phyloP scores from a whole-genome alignment of 2,888 invertebrate genomes.

The Slavum lentiscoides region DNA sequence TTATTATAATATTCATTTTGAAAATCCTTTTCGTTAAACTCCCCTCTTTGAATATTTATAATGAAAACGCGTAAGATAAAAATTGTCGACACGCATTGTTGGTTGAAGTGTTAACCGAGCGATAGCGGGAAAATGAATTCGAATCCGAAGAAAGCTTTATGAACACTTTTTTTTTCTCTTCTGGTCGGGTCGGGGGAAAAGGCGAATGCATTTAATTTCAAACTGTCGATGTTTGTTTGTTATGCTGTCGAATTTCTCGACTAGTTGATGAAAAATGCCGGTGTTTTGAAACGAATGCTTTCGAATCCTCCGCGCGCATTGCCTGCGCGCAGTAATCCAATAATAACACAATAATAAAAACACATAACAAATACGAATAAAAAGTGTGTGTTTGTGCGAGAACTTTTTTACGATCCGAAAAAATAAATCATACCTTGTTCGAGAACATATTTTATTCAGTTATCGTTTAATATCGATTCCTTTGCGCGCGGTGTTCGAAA shows the following conservation, averaged over 20 bases:
- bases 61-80: background rate
- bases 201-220: background rate
- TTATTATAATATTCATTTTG: no score
- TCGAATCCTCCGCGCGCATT: conserved; percentile 3
- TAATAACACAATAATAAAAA: conserved; percentile 6
- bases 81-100: background rate
- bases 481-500: background rate
- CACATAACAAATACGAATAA: conserved; percentile 12
- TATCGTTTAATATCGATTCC: conserved; percentile 22
- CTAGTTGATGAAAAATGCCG: conserved; percentile 13
- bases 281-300: conserved; percentile 20
- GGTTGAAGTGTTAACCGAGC: background rate
- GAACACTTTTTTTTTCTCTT: background rate
- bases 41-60: background rate
- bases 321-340: background rate
- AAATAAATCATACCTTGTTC: conserved; percentile 30
- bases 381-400: background rate
- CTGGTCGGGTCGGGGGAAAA: no score
- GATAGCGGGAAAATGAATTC: background rate
- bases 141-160: background rate
- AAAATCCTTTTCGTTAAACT: no score
- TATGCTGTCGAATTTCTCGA: conserved; percentile 9
- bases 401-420: conserved; percentile 10
- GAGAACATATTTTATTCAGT: conserved; percentile 9
- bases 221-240: conserved; percentile 29